Base-by-base conservation (phyloP, 2,888 invertebrate genomes). In the Octodonta nipae region DNA sequence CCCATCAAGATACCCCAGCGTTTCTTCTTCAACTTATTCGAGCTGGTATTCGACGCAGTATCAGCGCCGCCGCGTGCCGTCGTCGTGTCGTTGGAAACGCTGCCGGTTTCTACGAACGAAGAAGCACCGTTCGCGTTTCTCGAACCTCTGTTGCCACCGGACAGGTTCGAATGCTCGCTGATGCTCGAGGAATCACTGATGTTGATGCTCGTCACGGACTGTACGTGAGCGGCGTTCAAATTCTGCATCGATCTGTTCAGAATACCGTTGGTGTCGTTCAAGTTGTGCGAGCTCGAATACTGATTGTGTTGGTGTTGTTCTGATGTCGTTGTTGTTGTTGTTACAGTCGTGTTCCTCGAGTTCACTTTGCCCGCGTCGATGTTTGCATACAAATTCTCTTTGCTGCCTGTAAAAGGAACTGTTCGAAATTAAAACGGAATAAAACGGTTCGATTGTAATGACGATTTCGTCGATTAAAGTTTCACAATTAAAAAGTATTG, bases 1-100 rank as follows among this genome's bases (percentile, higher is more conserved):
- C 78, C 67, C 55, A 78, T 75, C 36, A 80, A 68, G 48, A 80
- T 68, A 8, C 75, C 78, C 78, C 79, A 78, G 12, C 77, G 60
- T 38, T 75, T 67, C 36, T 59, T 74, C 70, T 52, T 79, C 13
- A 54, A 43, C 32, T 52, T 53, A 25, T 30, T 42, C 22, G 48
- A 42, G 36, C 46, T 51, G 15, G 32, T 40, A 27, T 46, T 49
- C 6, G 52, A 49, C 8, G 44, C 36, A 13, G 46, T 39, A 36
- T 44, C 51, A 5, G 40, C 29, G 26, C 50, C n/a, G 12, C 15
- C 5, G 15, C 13, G 28, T 12, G n/a, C 5, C 13, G 5, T 7
- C 28, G 28, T 12, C 13, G 8, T n/a, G 30, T n/a, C 8, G 10
- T 22, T 22, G 3, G 22, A 4, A 8, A 5, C n/a, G 2, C 10